Evolutionary conservation across 2,113 vertebrate species (phyloP), one percentile per base, ranked within the genome.

Genomic region (Crotophaga sulcirostris): DNA sequence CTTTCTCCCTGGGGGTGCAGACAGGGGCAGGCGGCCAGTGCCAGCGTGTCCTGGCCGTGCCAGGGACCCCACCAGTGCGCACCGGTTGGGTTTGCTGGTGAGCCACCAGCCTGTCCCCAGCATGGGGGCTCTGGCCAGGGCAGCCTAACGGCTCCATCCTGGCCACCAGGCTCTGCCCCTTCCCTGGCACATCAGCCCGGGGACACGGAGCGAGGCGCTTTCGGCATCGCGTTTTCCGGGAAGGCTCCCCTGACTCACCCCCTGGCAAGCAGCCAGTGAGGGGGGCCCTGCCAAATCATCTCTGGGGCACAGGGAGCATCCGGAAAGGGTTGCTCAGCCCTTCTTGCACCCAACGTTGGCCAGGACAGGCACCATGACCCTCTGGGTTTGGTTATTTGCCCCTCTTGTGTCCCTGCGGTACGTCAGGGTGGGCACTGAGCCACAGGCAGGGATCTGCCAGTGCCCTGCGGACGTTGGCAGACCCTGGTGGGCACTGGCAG

Each of bases 1-100:
- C 14, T 19, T 58, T 63, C 59, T 55, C 34, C n/a, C 11, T 10
- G 13, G 73, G 63, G 28, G 20, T 0, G 0, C 1, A 1, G 31
- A 29, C 44, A 15, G 20, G 76, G n/a, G 26, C 38, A 45, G 64
- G 62, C 11, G 49, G 60, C 21, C 2, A 3, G 45, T 73, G 68
- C 83, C 83, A 67, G 83, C 4, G 1, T 63, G 45, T 63, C 24
- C 54, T 1, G 0, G n/a, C 49, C 5, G 2, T 69, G 62, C 67
- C 49, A n/a, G 40, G n/a, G 42, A 75, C 13, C 47, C 23, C 76
- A 67, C 72, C 26, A 49, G 47, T 10, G 6, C 72, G 60, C 54
- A 47, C 38, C 1, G 1, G 17, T 14, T 44, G 69, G 76, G 12
- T 89, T 44, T 67, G 23, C 42, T 11, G 1, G 24, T 21, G 73